Base-by-base conservation (phyloP, 30 jellyfish, hydroid and myxozoan species). In the Pseudorhiza aurosa region DNA sequence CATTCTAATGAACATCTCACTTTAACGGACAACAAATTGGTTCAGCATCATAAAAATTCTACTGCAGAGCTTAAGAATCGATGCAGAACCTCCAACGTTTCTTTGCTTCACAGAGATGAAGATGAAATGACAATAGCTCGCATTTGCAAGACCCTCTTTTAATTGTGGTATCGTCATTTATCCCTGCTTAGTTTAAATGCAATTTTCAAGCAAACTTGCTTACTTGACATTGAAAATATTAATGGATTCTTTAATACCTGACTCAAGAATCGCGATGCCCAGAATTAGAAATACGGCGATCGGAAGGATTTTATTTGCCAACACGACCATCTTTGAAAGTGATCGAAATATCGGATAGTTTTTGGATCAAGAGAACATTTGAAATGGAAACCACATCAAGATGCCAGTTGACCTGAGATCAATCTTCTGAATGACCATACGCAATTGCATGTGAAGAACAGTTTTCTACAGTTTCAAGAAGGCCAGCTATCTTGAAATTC, bases 251-350 rank as follows among this genome's bases (percentile, higher is more conserved):
- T 2, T 32, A 40, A 76, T 58, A 76, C 88, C 80, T 76, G 80
- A 58, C 43, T 76, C 81, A 62, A 76, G 80, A 28, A 62, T 35
- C 24, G 60, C 28, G 80, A 44, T 44, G 58, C 40, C 72, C 25
- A 44, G 88, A 15, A 58, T 39, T 21, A 58, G 60, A 57, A 76
- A 32, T 39, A 40, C 39, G 58, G 36, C 45, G 8, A 29, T 17
- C 25, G 33, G 58, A 53, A 76, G 45, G 71, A 62, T 36, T 21
- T 39, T 26, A 11, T 26, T 76, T 58, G 47, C 59, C 80, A 76
- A 76, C 71, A 76, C 40, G 72, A 46, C 45, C 78, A 58, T 57
- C 51, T n/a, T 40, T 14, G 59, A 22, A 39, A 42, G 17, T 64
- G 53, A 18, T 33, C 37, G 51, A 64, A 26, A 64, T 35, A 28